Evolutionary conservation across 2,888 invertebrate genomes (phyloP).

Genomic region (Eilema sororculum): DNA sequence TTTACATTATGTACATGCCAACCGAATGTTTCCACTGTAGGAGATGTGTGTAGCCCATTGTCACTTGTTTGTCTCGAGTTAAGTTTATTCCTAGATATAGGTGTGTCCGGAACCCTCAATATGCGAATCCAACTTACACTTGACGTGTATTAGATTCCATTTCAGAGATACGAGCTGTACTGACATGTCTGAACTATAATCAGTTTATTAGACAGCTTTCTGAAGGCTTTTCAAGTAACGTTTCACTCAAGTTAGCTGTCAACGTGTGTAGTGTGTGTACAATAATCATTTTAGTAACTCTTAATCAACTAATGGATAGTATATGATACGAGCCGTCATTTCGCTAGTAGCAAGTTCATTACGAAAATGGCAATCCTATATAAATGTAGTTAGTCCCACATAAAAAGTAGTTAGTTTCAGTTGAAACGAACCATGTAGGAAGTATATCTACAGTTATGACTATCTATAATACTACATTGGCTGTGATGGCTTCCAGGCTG

Average conservation of each 20-base stretch:
- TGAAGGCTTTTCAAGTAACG: neutral
- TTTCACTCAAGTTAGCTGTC: neutral
- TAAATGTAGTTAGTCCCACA: neutral
- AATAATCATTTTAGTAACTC: neutral
- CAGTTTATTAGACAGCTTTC: neutral
- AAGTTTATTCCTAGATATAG: too few relatives aligned
- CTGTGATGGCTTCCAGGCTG: neutral
- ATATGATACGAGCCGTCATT: conserved; percentile 7
- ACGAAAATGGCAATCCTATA: conserved; percentile 9
- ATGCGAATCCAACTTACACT: neutral
- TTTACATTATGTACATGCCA: too few relatives aligned
- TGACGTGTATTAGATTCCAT: neutral
- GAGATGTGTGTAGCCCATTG: too few relatives aligned
- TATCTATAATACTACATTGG: neutral
- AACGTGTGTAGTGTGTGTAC: neutral
- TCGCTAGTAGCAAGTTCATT: conserved; percentile 10
- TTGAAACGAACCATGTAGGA: neutral
- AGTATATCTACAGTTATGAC: neutral
- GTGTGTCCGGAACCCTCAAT: neutral
- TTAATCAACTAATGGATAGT: conserved; percentile 16
- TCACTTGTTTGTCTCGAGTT: too few relatives aligned
- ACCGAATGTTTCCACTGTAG: too few relatives aligned
- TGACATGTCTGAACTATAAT: neutral
- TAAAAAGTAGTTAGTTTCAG: neutral
- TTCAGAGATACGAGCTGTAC: neutral